These are phyloP conservation scores for Anarsia innoxiella DNA, from an alignment of 2,888 invertebrate species.

Conservation along the genomic window DNA sequence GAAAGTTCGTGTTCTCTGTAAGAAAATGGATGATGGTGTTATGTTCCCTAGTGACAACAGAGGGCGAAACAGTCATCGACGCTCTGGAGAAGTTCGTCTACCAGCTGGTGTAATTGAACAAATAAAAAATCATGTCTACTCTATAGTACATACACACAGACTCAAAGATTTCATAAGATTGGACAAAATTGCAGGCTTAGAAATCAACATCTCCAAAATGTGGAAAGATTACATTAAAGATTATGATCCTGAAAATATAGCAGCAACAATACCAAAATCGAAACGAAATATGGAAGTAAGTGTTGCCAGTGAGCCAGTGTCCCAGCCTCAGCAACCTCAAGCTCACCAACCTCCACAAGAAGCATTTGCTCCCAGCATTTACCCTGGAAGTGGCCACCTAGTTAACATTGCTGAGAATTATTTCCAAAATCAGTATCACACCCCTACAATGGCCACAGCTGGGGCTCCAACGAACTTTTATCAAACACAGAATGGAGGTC, in stretches of 20 bases:
- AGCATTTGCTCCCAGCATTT: slow-evolving; percentile 46
- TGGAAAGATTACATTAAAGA: slow-evolving; percentile 75
- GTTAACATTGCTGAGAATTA: slow-evolving; percentile 70
- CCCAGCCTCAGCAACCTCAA: slow-evolving; percentile 25
- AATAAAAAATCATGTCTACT: slow-evolving; percentile 72
- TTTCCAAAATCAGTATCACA: slow-evolving; percentile 67
- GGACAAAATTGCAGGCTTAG: slow-evolving; percentile 71
- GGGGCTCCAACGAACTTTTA: slow-evolving; percentile 58
- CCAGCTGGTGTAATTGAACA: slow-evolving; percentile 65
- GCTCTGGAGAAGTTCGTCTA: slow-evolving; percentile 68
- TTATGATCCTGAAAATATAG: slow-evolving; percentile 70
- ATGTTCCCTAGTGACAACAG: slow-evolving; percentile 75
- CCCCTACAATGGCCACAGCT: slow-evolving; percentile 44
- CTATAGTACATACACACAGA: slow-evolving; percentile 68
- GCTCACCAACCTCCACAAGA: slow-evolving; percentile 34
- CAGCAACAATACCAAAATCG: slow-evolving; percentile 65
- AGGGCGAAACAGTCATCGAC: slow-evolving; percentile 70
- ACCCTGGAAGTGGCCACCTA: slow-evolving; percentile 64
- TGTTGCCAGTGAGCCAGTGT: slow-evolving; percentile 28
- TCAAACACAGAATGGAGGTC: slow-evolving; percentile 56
- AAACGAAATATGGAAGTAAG: slow-evolving; percentile 51
- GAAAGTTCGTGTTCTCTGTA: slow-evolving; percentile 73
- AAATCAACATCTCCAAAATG: slow-evolving; percentile 75
- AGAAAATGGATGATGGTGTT: slow-evolving; percentile 75
- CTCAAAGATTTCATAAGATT: slow-evolving; percentile 69